phyloP scores from a whole-genome alignment of 2,797 vertebrate genomes.

The Macroramphosus scolopax region DNA sequence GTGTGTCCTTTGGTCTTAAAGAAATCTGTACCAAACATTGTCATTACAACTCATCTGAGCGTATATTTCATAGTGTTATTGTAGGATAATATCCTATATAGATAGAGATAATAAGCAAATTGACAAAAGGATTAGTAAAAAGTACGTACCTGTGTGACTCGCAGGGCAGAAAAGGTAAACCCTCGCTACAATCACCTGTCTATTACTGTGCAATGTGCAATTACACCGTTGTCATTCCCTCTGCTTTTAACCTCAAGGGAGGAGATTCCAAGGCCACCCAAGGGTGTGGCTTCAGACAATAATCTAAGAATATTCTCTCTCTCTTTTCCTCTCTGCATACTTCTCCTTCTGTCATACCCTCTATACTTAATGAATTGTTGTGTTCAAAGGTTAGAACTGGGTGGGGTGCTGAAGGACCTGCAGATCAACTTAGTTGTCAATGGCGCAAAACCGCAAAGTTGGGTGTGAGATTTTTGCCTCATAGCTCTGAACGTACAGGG shows the following conservation, averaged over 20 bases:
- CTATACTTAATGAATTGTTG: not conserved
- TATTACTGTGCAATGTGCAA: constrained; percentile 27
- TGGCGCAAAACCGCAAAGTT: constrained; percentile 7
- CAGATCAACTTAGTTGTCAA: constrained; percentile 39
- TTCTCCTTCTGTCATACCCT: constrained; percentile 20
- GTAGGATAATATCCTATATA: too few relatives aligned
- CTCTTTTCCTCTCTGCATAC: constrained; percentile 8
- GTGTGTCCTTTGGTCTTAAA: not conserved
- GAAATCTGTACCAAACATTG: not conserved
- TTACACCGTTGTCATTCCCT: constrained; percentile 44
- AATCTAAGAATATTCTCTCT: constrained; percentile 37
- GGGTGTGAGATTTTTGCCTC: constrained; percentile 20
- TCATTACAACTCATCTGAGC: not conserved
- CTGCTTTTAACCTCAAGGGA: constrained; percentile 69
- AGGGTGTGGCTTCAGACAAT: constrained; percentile 67
- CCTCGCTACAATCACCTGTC: constrained; percentile 31
- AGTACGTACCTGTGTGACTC: constrained; percentile 46
- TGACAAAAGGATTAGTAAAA: not conserved
- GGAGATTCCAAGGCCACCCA: constrained; percentile 56
- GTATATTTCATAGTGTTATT: not conserved
- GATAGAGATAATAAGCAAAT: not conserved
- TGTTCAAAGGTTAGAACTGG: constrained; percentile 28
- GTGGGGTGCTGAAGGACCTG: constrained; percentile 48
- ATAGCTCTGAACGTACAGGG: too few relatives aligned
- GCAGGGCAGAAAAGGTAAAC: constrained; percentile 9